Base-by-base conservation (phyloP, 2,113 vertebrate species). In the Atlantisia rogersi region DNA sequence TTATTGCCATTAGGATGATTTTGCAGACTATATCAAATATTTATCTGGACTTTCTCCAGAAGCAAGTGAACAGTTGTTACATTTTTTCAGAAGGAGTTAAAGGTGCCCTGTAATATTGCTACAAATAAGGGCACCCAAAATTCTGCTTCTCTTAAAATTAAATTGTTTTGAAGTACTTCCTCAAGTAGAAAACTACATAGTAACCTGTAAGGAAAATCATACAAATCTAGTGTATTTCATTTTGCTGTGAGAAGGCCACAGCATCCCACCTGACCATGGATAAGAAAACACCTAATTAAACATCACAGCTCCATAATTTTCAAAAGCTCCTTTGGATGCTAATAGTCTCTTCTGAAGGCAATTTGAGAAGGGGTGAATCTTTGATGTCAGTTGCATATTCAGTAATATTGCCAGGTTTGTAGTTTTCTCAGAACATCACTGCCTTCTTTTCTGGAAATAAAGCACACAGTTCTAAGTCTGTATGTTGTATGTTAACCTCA, bases 41-140 rank as follows among this genome's bases (percentile, higher is more conserved):
- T 56, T 55, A 32, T 35, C 26, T 81, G 88, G 5, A n/a, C 11
- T 89, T 90, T 77, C 29, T 65, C 32, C 60, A 93, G 40, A 78
- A 73, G 50, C 19, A 1, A 1, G 2, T 44, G 50, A 80, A n/a
- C 15, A 40, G 28, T 64, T 1, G 1, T 69, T 52, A 8, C 1
- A 1, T 56, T 6, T 37, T 89, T 83, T 73, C 32, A 74, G 12
- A 44, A 40, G 32, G 56, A 65, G 21, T 74, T 26, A 78, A 44
- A 80, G 5, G 5, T 53, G 11, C 8, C 67, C 9, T 40, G 19
- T 44, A 60, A 40, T 42, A 67, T 24, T 50, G 13, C 37, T 88
- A 77, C 71, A 70, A 85, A 59, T 42, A 6, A 15, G 5, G 18
- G 12, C 20, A 68, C 12, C 3, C 6, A 69, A 42, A 88, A 53